Evolutionary conservation across 2,113 vertebrate genomes (phyloP).

Genomic region (Pitta sordida): DNA sequence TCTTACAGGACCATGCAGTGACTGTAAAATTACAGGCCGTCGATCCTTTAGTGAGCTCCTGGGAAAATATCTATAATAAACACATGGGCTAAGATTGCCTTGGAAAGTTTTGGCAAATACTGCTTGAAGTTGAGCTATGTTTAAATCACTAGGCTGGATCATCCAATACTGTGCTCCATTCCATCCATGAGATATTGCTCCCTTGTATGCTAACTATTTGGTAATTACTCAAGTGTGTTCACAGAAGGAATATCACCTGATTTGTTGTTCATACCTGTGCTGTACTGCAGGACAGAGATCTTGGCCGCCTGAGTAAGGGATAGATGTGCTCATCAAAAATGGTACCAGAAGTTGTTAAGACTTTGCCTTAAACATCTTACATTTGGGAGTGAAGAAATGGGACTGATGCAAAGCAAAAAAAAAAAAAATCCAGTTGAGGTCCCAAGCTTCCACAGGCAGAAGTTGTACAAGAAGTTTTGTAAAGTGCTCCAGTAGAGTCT

Average conservation of each 20-base stretch:
- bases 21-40: not conserved
- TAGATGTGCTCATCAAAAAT: not conserved
- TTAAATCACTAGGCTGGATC: not conserved
- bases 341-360: not conserved
- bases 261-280: not conserved
- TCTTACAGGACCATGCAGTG: not conserved
- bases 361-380: not conserved
- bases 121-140: not conserved
- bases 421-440: not conserved
- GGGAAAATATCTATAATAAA: not conserved
- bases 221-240: rapidly evolving
- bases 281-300: not conserved
- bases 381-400: not conserved
- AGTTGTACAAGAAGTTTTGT: not conserved
- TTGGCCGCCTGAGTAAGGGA: not conserved
- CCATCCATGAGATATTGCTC: not conserved
- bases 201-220: not conserved
- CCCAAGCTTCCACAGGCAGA: not conserved
- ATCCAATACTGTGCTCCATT: not conserved
- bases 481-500: not conserved
- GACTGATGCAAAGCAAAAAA: not conserved
- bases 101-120: not conserved
- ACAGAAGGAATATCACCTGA: not conserved
- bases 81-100: not conserved
- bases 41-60: not conserved